These are phyloP conservation scores for Poeciliopsis paucimaculata DNA, from an alignment of 2,797 vertebrate species.

Conservation along the genomic window DNA sequence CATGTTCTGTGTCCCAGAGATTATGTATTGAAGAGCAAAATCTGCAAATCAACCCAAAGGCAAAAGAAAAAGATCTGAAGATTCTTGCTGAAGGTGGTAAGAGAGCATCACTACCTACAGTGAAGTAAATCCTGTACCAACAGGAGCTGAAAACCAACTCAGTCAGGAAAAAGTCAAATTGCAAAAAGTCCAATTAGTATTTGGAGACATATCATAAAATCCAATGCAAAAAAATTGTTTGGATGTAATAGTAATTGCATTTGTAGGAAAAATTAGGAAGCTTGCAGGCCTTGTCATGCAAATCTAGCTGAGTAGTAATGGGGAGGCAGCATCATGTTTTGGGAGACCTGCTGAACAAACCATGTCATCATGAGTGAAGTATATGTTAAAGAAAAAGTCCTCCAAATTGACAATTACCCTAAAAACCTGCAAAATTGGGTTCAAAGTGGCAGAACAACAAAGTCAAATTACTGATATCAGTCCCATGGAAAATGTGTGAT, in stretches of 20 bases:
- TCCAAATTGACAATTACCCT: neutral
- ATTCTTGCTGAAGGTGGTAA: neutral
- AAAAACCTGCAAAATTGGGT: neutral
- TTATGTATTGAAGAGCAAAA: neutral
- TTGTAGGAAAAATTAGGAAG: neutral
- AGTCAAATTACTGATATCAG: neutral
- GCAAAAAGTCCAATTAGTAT: neutral
- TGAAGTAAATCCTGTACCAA: neutral
- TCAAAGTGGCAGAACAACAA: neutral
- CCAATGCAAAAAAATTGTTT: neutral
- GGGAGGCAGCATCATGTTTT: neutral
- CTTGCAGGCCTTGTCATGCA: neutral
- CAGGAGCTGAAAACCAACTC: neutral
- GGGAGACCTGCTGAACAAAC: too few relatives aligned
- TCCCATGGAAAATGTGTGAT: neutral
- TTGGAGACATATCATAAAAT: neutral
- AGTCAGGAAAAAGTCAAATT: neutral
- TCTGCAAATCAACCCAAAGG: neutral
- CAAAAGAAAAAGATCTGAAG: neutral
- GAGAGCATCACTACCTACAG: neutral
- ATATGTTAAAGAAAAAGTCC: too few relatives aligned
- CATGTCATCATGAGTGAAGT: too few relatives aligned
- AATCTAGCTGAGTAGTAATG: neutral
- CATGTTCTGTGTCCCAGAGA: neutral
- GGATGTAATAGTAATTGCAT: neutral